These are phyloP conservation scores for Nomada ferruginata DNA, from an alignment of 2,888 invertebrate species.

Conservation along the genomic window DNA sequence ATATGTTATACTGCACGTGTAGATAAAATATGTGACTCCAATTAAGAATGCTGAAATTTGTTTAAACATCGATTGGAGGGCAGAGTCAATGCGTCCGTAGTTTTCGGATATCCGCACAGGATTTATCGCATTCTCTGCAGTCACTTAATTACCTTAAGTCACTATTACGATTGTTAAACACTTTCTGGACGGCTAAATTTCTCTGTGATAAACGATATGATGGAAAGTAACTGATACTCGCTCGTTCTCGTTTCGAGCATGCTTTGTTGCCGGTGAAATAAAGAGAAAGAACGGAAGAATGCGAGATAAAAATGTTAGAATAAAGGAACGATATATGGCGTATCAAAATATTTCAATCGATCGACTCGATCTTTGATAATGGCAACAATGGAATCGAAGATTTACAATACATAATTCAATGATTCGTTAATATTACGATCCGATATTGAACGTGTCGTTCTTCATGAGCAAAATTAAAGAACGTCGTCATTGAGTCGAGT, in stretches of 20 bases:
- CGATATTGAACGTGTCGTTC: conserved; percentile 39
- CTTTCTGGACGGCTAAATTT: conserved; percentile 70
- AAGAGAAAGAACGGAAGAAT: background rate
- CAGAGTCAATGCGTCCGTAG: background rate
- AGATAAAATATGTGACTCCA: background rate
- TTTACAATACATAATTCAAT: conserved; percentile 22
- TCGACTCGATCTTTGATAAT: background rate
- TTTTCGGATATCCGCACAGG: conserved; percentile 68
- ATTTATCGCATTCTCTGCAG: conserved; percentile 67
- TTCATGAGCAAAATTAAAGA: conserved; percentile 34
- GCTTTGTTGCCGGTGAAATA: background rate
- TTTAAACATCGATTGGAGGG: conserved; percentile 5
- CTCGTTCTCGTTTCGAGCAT: conserved; percentile 49
- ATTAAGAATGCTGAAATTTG: background rate
- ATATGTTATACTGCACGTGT: background rate
- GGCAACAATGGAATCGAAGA: conserved; percentile 17
- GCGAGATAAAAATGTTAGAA: conserved; percentile 13
- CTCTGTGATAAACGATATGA: conserved; percentile 52
- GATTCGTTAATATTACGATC: conserved; percentile 27
- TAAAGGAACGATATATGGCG: conserved; percentile 36
- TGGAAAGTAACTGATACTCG: conserved; percentile 49
- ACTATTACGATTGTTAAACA: conserved; percentile 66
- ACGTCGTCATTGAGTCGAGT: conserved; percentile 35
- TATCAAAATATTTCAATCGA: conserved; percentile 29
- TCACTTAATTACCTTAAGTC: conserved; percentile 66